Evolutionary conservation across 2,113 vertebrate species (phyloP), one percentile per base, ranked within the genome.

Genomic region (Anser cygnoides): DNA sequence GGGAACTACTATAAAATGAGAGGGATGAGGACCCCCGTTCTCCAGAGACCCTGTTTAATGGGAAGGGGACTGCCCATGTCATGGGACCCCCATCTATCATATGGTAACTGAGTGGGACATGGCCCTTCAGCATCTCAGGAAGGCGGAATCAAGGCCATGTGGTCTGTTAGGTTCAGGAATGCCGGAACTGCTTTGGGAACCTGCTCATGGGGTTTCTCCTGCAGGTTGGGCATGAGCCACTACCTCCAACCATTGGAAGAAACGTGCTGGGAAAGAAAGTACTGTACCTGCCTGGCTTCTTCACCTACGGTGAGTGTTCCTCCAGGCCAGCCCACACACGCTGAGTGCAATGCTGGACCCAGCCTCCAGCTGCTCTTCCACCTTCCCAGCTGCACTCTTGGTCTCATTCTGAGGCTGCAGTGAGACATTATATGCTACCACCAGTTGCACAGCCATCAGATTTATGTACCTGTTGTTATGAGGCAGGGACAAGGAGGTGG

Each of bases 151-250:
- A 1, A 29, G 39, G 19, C 49, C 8, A 2, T 0, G 9, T 25
- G 46, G 21, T 7, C 25, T 2, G 6, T 31, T 28, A 33, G 2
- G 31, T 61, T 81, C 0, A 4, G 78, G 52, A 82, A 2, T 2
- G 2, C 14, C 10, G 3, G 78, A 33, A 16, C 31, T 16, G 43
- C 10, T 11, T 2, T 39, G n/a, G 61, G 57, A 21, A 22, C 11
- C 19, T 46, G 41, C 79, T 95, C 16, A 84, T 0, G 2, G 70
- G 73, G 25, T 96, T 70, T 97, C 55, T 96, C 90, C 95, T 92
- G 58, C 95, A 99, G 99, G 98, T 99, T 3, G 99, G 99, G 23
- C 98, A 99, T 6, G 99, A 99, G 91, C 99, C 99, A 22, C 98
- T 99, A 31, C 97, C 98, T 62, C 98, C 99, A 29, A 98, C 97